Evolutionary conservation across 1,140 invertebrate species (phyloP).

Genomic region (Aphis gossypii): DNA sequence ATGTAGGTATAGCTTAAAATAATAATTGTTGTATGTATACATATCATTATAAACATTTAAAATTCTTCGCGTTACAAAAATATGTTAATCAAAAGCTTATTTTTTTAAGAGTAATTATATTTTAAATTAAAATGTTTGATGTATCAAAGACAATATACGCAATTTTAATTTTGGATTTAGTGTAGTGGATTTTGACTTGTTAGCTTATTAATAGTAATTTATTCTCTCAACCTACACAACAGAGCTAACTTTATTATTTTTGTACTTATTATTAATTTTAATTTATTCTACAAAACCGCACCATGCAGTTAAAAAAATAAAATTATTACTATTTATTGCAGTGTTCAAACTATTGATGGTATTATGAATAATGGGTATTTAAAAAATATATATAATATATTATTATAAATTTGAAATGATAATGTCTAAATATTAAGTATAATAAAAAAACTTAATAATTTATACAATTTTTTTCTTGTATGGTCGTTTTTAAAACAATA

Average conservation of each 20-base stretch:
- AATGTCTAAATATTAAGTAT: too few species aligned
- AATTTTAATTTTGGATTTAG: neutral
- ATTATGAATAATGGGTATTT: too few species aligned
- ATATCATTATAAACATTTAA: neutral
- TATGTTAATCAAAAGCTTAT: neutral
- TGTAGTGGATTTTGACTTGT: neutral
- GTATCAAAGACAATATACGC: neutral
- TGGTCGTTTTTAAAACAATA: too few species aligned
- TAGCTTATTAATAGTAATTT: neutral
- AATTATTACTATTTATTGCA: too few species aligned
- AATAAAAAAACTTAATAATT: too few species aligned
- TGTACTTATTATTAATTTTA: too few species aligned
- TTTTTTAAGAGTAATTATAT: neutral
- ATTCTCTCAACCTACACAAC: neutral
- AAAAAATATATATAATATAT: too few species aligned
- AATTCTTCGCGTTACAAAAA: neutral
- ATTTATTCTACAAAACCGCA: too few species aligned
- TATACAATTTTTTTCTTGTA: too few species aligned
- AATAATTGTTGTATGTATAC: neutral
- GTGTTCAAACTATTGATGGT: too few species aligned
- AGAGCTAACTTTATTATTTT: neutral
- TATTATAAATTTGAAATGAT: too few species aligned
- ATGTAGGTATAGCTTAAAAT: neutral
- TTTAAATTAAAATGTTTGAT: neutral
- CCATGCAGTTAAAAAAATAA: too few species aligned